phyloP scores from a whole-genome alignment of 2,113 vertebrate genomes.

The Carollia perspicillata region DNA sequence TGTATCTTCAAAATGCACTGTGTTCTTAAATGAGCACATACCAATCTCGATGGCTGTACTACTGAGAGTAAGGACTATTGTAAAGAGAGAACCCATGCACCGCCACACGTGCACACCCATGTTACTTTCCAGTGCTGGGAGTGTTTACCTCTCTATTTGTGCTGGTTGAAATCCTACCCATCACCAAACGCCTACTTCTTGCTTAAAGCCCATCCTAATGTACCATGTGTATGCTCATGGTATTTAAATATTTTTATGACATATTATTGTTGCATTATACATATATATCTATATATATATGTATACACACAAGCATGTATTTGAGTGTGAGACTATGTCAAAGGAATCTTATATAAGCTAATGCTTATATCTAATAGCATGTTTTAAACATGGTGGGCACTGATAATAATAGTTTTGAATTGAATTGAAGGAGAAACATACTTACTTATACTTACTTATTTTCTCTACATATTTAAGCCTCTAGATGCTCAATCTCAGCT shows the following conservation, averaged over 20 bases:
- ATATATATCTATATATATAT: not conserved
- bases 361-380: not conserved
- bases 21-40: not conserved
- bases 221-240: not conserved
- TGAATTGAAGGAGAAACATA: not conserved
- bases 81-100: not conserved
- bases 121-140: not conserved
- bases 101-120: not conserved
- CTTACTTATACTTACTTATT: not conserved
- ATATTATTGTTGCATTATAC: not conserved
- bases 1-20: not conserved
- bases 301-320: not conserved
- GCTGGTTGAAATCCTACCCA: not conserved
- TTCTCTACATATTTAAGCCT: conserved; percentile 1
- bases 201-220: not conserved
- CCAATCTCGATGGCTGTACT: not conserved
- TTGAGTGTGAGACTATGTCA: not conserved
- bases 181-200: not conserved
- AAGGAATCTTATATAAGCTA: not conserved
- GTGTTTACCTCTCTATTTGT: not conserved
- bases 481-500: not conserved
- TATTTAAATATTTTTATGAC: not conserved
- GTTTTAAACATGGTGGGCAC: not conserved
- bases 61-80: not conserved
- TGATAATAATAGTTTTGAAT: not conserved